Percentiles rank a stretch among this genome's conserved stretches.
phyloP scores from a whole-genome alignment of 2,888 invertebrate species.

The Tryphoninae sp. region DNA sequence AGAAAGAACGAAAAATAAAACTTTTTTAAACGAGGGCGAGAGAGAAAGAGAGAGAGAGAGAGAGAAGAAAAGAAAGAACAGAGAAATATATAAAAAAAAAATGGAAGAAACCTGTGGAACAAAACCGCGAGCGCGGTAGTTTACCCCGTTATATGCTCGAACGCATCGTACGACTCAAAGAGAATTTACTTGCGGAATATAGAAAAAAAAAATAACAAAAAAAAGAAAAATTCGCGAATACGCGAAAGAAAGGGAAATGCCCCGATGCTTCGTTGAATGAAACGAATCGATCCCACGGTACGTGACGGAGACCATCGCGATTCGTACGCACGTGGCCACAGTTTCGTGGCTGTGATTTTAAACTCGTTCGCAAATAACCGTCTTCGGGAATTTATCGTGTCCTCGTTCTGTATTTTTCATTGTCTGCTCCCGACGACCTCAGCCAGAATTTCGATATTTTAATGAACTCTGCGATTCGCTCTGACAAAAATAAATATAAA shows the following conservation, averaged over 20 bases:
- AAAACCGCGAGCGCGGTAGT: constrained; percentile 9
- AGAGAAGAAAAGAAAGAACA: constrained; percentile 8
- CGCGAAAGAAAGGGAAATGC: not conserved
- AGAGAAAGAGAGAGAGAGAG: constrained; percentile 31
- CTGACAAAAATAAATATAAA: constrained; percentile 11
- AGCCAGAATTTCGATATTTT: not conserved
- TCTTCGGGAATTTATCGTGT: not conserved
- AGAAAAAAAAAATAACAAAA: not conserved
- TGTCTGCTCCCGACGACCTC: not conserved
- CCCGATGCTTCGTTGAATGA: not conserved
- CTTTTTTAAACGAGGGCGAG: too few species aligned
- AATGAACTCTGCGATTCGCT: not conserved
- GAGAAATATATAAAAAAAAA: constrained; percentile 23
- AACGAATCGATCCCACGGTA: constrained; percentile 49
- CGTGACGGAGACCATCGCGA: not conserved
- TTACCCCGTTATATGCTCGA: constrained; percentile 8
- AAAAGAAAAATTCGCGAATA: not conserved
- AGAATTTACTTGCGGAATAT: constrained; percentile 5
- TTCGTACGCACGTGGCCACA: not conserved
- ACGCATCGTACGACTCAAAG: constrained; percentile 17
- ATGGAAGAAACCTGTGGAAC: constrained; percentile 16
- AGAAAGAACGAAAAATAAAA: constrained; percentile 4
- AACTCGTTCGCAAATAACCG: not conserved
- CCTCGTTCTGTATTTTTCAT: not conserved
- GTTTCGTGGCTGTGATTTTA: not conserved